A percentile compares a stretch with the other conserved stretches of the same genome.
Conservation (phyloP, 2,797 vertebrate genomes). For the Apogon hyalosoma region DNA sequence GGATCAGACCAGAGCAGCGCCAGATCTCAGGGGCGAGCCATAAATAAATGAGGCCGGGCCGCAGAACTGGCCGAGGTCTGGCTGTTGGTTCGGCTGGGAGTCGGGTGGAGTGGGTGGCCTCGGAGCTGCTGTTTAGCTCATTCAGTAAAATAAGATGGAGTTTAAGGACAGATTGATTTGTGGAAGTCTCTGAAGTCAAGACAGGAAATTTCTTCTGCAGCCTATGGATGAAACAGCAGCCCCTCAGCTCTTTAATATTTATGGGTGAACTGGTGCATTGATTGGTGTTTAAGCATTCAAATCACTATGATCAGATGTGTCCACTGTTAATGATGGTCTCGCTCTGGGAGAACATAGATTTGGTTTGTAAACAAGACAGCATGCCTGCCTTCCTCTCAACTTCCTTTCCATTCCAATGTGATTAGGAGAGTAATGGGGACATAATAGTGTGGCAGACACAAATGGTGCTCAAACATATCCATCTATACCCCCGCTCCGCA, state of each 20-base stretch:
- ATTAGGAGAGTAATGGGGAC: slow-evolving; percentile 64
- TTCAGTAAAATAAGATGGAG: slow-evolving; percentile 12
- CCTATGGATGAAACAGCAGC: background rate
- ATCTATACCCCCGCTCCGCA: background rate
- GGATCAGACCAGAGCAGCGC: slow-evolving; percentile 50
- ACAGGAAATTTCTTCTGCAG: background rate
- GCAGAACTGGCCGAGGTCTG: slow-evolving; percentile 45
- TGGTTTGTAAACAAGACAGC: slow-evolving; percentile 61
- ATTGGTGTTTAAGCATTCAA: slow-evolving; percentile 43
- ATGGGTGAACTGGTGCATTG: slow-evolving; percentile 23
- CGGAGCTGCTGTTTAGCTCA: background rate
- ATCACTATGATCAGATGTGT: slow-evolving; percentile 44
- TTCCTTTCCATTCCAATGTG: slow-evolving; percentile 35
- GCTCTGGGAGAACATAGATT: slow-evolving; percentile 46
- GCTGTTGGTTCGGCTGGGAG: slow-evolving; percentile 28
- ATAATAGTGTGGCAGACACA: slow-evolving; percentile 56
- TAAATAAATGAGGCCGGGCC: slow-evolving; percentile 65
- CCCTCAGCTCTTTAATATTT: slow-evolving; percentile 38
- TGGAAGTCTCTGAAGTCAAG: background rate
- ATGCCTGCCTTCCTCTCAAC: slow-evolving; percentile 21
- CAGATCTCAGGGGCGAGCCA: slow-evolving; percentile 49
- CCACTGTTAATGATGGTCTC: slow-evolving; percentile 44
- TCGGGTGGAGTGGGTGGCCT: slow-evolving; percentile 20
- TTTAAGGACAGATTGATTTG: slow-evolving; percentile 11
- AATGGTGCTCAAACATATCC: slow-evolving; percentile 39